Evolutionary conservation across 2,113 vertebrate species (phyloP), one percentile per base, ranked within the genome.

Genomic region (Vulpes vulpes): DNA sequence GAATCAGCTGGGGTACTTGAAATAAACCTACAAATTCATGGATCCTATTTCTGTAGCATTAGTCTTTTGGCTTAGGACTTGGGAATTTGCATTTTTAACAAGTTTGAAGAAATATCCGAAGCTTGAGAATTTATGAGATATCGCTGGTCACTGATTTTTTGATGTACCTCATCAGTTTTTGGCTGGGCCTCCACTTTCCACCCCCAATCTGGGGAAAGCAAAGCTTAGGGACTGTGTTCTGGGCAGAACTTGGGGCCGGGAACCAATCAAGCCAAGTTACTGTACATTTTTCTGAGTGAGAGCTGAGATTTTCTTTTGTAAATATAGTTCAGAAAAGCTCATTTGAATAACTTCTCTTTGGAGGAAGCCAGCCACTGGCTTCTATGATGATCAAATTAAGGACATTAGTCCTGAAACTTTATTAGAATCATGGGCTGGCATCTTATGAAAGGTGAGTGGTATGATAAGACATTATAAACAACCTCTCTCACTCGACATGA

Each of bases 241-340:
- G 16, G 38, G 76, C 6, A 83, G 55, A 89, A 81, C 10, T 23
- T 71, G 30, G 74, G 69, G 17, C 17, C 82, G n/a, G 60, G 67
- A 92, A 96, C 80, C 32, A 53, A 49, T 55, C 78, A 88, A 88
- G 20, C 20, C 57, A 64, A 93, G 76, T 93, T 62, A 67, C 43
- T 94, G 43, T 30, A 11, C 25, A 32, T 85, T 78, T 79, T 96
- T 95, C 5, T n/a, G 64, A 86, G 55, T 17, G 64, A 96, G 49
- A 14, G 60, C 35, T 89, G 25, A 12, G 22, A 59, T 95, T 96
- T 94, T 76, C 22, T 89, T 97, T 82, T 2, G 11, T 86, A 93
- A 84, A 90, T 79, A 57, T 30, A 86, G 57, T 35, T 83, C 62
- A 53, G 38, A 88, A 84, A 59, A 71, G 65, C 79, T 87, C 57